Evolutionary conservation across 2,113 vertebrate genomes (phyloP).

Genomic region (Lota lota): DNA sequence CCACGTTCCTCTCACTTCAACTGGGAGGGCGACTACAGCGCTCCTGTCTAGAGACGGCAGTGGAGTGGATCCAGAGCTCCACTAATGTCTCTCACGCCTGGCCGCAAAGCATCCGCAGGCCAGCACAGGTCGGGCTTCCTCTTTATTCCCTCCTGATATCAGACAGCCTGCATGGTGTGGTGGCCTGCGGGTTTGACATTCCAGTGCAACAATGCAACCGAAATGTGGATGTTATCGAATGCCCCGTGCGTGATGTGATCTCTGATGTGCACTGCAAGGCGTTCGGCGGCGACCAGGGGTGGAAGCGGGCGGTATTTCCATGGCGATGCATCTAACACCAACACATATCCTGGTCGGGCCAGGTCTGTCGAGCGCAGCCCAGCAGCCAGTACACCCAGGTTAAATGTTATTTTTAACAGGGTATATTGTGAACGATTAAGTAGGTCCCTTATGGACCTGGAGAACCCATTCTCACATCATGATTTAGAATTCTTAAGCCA

Average conservation of each 20-base stretch:
- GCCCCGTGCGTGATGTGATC: slow-evolving; percentile 5
- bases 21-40: slow-evolving; percentile 39
- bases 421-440: no score
- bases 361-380: slow-evolving; percentile 87
- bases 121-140: slow-evolving; percentile 82
- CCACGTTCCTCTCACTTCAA: neutral
- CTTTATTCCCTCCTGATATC: neutral
- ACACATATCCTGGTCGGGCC: slow-evolving; percentile 84
- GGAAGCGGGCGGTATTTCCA: slow-evolving; percentile 78
- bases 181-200: neutral
- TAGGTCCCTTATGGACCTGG: no score
- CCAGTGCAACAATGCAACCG: neutral
- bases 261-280: slow-evolving; percentile 72
- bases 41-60: slow-evolving; percentile 38
- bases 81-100: slow-evolving; percentile 75
- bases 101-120: slow-evolving; percentile 79
- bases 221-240: no score
- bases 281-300: slow-evolving; percentile 81
- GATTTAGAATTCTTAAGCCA: no score
- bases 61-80: slow-evolving; percentile 20
- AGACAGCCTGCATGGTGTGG: neutral
- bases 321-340: slow-evolving; percentile 83
- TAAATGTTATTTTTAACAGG: neutral
- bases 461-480: no score
- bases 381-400: slow-evolving; percentile 74